These are phyloP conservation scores for Dicycla oo DNA, from an alignment of 2,888 invertebrate species.

Conservation along the genomic window DNA sequence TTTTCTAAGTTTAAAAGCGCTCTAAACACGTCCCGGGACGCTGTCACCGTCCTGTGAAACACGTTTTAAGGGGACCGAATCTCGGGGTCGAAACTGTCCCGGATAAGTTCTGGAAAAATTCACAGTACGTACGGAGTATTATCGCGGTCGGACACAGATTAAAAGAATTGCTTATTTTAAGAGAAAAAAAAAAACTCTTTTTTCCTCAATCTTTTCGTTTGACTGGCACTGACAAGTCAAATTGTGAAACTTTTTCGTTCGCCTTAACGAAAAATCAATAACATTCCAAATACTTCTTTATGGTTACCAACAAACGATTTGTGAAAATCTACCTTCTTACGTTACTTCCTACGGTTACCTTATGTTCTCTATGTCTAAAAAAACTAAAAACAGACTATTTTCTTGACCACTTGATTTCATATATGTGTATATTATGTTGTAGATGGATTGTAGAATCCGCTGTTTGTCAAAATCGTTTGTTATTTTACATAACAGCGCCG, in stretches of 20 bases:
- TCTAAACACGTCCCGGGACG: constrained; percentile 59
- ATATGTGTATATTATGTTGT: no score
- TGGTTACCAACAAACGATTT: neutral
- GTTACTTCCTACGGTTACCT: no score
- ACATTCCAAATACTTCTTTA: neutral
- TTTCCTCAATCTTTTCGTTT: constrained; percentile 39
- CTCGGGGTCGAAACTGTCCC: constrained; percentile 32
- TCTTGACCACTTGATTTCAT: neutral
- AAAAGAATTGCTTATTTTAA: constrained; percentile 46
- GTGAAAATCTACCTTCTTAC: neutral
- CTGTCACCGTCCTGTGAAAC: constrained; percentile 34
- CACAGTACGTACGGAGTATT: constrained; percentile 34
- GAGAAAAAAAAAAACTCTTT: constrained; percentile 29
- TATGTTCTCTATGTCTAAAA: neutral
- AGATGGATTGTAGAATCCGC: no score
- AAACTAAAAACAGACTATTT: neutral
- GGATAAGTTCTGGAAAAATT: constrained; percentile 22
- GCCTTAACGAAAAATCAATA: neutral
- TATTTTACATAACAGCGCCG: no score
- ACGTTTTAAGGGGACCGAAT: constrained; percentile 9
- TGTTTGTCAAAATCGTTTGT: no score
- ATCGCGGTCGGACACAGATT: constrained; percentile 33
- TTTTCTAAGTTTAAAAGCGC: constrained; percentile 66
- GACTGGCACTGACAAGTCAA: constrained; percentile 32
- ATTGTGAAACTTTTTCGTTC: constrained; percentile 23